Evolutionary conservation across 2,113 vertebrate species (phyloP).

Genomic region (Festucalex cinctus): DNA sequence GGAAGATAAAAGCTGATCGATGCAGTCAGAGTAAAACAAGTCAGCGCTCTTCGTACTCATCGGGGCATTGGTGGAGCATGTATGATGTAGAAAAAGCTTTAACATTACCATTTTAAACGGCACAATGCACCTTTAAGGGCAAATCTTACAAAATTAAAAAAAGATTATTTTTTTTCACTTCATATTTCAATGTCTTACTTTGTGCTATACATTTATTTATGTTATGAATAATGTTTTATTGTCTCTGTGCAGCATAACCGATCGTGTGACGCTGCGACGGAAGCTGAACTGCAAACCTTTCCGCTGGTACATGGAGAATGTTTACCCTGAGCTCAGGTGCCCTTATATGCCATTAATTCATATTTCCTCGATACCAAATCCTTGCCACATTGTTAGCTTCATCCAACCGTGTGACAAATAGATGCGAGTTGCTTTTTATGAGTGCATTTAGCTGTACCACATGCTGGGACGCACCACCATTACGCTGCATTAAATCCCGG

Average conservation of each 20-base stretch:
- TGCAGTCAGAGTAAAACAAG: no score
- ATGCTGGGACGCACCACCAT: not conserved
- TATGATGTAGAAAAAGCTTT: no score
- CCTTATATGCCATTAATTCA: not conserved
- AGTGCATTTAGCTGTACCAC: not conserved
- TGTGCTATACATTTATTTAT: no score
- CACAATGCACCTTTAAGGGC: no score
- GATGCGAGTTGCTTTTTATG: not conserved
- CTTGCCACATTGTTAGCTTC: not conserved
- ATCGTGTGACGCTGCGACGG: constrained; percentile 83
- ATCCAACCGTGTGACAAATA: not conserved
- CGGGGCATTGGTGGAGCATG: no score
- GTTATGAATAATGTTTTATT: no score
- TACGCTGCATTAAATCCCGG: not conserved
- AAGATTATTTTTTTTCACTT: no score
- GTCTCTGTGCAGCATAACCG: constrained; percentile 77
- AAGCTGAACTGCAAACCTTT: constrained; percentile 95
- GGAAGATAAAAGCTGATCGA: no score
- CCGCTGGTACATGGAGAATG: constrained; percentile 96
- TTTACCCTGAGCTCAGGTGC: constrained; percentile 95
- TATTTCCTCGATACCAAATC: not conserved
- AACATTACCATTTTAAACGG: no score
- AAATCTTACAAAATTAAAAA: no score
- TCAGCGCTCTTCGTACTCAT: no score
- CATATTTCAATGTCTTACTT: no score